Conservation (phyloP, 1,140 invertebrate genomes). For the Hetaerina americana region DNA sequence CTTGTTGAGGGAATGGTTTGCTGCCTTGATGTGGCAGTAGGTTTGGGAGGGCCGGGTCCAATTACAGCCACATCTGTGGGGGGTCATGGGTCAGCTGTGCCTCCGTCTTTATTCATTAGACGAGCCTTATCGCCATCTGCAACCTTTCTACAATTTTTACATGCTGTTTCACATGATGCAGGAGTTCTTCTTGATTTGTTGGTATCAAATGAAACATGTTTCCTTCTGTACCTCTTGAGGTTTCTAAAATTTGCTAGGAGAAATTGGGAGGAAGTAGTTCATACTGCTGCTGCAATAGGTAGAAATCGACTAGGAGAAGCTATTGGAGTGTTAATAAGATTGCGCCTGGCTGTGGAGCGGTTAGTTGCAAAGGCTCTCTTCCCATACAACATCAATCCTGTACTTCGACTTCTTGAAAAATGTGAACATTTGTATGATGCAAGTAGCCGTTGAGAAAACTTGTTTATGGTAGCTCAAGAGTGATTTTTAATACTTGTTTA, state of each 20-base stretch:
- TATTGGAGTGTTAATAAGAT: slow-evolving; percentile 59
- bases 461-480: background rate
- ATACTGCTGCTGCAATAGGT: slow-evolving; percentile 26
- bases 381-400: slow-evolving; percentile 80
- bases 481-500: background rate
- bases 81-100: slow-evolving; percentile 32
- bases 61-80: slow-evolving; percentile 33
- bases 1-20: slow-evolving; percentile 87
- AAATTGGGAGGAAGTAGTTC: slow-evolving; percentile 71
- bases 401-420: slow-evolving; percentile 65
- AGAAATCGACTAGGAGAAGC: slow-evolving; percentile 65
- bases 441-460: slow-evolving; percentile 25
- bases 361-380: slow-evolving; percentile 70
- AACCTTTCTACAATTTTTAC: slow-evolving; percentile 72
- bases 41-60: slow-evolving; percentile 31
- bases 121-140: slow-evolving; percentile 42
- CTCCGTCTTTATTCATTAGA: slow-evolving; percentile 59
- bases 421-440: slow-evolving; percentile 78
- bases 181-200: slow-evolving; percentile 74
- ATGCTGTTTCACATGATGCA: slow-evolving; percentile 67
- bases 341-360: slow-evolving; percentile 65
- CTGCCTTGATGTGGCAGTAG: slow-evolving; percentile 71
- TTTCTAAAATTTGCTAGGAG: slow-evolving; percentile 73
- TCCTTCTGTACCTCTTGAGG: slow-evolving; percentile 69
- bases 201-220: slow-evolving; percentile 83